A percentile compares a stretch with the other conserved stretches of the same genome.
phyloP scores from a whole-genome alignment of 1,140 invertebrate genomes.

The Drosophila kanapiae region DNA sequence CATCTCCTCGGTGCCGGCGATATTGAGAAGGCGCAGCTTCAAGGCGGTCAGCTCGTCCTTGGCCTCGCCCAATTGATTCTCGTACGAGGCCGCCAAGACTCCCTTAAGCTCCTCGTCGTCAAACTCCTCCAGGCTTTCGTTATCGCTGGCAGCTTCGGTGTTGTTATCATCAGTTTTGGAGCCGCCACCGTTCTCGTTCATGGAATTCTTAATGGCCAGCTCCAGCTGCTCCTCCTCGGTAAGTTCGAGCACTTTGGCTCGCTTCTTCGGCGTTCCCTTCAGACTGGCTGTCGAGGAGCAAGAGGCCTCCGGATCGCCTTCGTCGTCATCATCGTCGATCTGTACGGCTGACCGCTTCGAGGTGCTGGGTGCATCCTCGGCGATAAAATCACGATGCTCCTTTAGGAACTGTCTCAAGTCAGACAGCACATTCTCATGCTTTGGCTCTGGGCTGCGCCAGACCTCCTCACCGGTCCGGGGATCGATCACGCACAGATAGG shows the following conservation, averaged over 20 bases:
- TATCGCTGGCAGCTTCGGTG: conserved; percentile 52
- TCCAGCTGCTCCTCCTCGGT: conserved; percentile 81
- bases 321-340: conserved; percentile 56
- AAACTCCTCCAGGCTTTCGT: conserved; percentile 71
- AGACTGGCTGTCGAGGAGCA: conserved; percentile 49
- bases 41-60: conserved; percentile 68
- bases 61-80: conserved; percentile 64
- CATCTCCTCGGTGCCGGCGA: conserved; percentile 71
- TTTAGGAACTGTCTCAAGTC: conserved; percentile 71
- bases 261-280: conserved; percentile 58
- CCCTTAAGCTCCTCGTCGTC: conserved; percentile 69
- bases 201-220: conserved; percentile 82
- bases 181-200: conserved; percentile 67
- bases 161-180: conserved; percentile 10
- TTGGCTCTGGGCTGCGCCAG: conserved; percentile 73
- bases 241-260: conserved; percentile 69
- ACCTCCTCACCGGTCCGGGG: conserved; percentile 90
- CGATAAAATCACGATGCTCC: conserved; percentile 71
- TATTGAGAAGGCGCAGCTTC: conserved; percentile 72
- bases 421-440: conserved; percentile 62
- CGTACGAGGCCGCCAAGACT: conserved; percentile 59
- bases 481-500: conserved; percentile 91
- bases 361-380: conserved; percentile 65
- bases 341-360: conserved; percentile 62
- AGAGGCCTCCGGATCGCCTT: conserved; percentile 35